Base-by-base conservation (phyloP, 1,140 invertebrate species). In the Eubasilissa regina region DNA sequence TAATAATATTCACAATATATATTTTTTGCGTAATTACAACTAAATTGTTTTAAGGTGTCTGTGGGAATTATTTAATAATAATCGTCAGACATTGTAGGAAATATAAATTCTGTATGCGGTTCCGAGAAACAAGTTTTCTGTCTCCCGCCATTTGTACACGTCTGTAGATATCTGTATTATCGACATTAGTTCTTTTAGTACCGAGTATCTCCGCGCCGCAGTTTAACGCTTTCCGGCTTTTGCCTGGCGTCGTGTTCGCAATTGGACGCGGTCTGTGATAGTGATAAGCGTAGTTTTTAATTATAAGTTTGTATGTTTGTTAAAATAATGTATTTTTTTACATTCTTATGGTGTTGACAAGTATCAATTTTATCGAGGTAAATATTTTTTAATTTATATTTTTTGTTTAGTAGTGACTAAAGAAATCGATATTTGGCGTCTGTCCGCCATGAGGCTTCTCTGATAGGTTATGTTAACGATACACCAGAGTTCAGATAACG, bases 261-360 rank as follows among this genome's bases (percentile, higher is more conserved):
- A 74, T 74, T 74, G 70, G 70, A 74, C 70, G 70, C 70, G n/a
- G 76, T 70, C 76, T 78, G 76, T 78, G 76, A 78, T 78, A 78
- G 76, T 78, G 76, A 78, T 78, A 75, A 75, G 76, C 66, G 51
- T 78, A 78, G 76, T 78, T 78, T 76, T 78, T 51, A 78, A 70
- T 51, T 64, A 66, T 70, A 70, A 78, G 58, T 78, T 70, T 55
- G 64, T 70, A 70, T 72, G 64, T 70, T 77, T 78, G 44, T 70
- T 68, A 72, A 76, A 21, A 70, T 58, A 72, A 78, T 78, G 76
- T 78, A 78, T 78, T 78, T 72, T 78, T 78, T 55, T 70, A 68
- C 76, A 78, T 72, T 78, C 60, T 78, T 51, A 72, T 78, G 76
- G 76, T 70, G 60, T 78, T 78, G 51, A 56, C 25, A 70, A 70